A percentile compares a stretch with the other conserved stretches of the same genome.
Evolutionary conservation across 2,888 invertebrate species (phyloP).

Genomic region (Pristionchus fissidentatus): DNA sequence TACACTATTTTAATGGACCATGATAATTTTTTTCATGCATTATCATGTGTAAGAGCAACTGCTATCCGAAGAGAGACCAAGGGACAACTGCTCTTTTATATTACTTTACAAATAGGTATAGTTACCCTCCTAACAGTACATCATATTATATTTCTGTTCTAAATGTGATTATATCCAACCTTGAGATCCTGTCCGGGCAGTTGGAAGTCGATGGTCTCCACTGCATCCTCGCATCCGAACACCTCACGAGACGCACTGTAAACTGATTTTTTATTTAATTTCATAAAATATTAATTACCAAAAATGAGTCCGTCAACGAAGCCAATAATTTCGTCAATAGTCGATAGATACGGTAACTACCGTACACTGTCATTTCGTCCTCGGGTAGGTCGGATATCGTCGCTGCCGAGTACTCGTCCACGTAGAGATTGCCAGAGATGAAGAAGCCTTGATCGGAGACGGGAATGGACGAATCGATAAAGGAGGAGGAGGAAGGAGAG

Average conservation of each 20-base stretch:
- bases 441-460: slow-evolving; percentile 61
- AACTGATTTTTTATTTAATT: no score
- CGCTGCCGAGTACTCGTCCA: slow-evolving; percentile 72
- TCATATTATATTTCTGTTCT: no score
- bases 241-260: slow-evolving; percentile 55
- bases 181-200: slow-evolving; percentile 62
- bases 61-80: neutral
- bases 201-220: slow-evolving; percentile 71
- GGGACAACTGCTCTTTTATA: neutral
- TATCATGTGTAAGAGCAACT: no score
- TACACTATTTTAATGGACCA: neutral
- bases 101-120: neutral
- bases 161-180: slow-evolving; percentile 16
- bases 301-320: neutral
- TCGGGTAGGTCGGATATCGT: slow-evolving; percentile 67
- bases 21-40: neutral
- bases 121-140: no score
- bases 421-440: slow-evolving; percentile 63
- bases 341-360: neutral
- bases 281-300: neutral
- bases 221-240: slow-evolving; percentile 63
- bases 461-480: neutral
- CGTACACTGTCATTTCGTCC: slow-evolving; percentile 68
- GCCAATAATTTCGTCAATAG: neutral
- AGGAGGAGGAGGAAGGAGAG: neutral